phyloP scores from a whole-genome alignment of 2,113 vertebrate species.

The Talpa occidentalis region DNA sequence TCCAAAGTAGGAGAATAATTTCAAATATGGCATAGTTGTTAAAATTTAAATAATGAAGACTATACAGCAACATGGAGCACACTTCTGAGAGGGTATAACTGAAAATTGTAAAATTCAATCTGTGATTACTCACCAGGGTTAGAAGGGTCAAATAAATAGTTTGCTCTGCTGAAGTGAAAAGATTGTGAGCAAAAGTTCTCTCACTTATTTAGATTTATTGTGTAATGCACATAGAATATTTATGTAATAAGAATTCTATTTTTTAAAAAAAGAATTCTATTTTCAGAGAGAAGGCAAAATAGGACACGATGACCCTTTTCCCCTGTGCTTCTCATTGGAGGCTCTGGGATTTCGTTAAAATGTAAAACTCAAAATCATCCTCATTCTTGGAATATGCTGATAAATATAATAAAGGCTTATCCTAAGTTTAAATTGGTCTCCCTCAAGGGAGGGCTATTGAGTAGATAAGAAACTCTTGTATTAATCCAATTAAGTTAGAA shows the following conservation, averaged over 20 bases:
- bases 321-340: constrained; percentile 1
- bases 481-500: constrained; percentile 27
- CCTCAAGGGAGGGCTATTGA: background rate
- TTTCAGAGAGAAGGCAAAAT: constrained; percentile 63
- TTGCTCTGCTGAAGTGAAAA: background rate
- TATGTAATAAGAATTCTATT: constrained; percentile 62
- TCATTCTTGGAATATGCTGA: constrained; percentile 16
- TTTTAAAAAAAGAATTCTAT: constrained; percentile 54
- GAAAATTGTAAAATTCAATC: background rate
- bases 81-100: background rate
- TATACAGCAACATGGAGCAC: background rate
- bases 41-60: constrained; percentile 12
- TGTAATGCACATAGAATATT: constrained; percentile 49
- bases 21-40: background rate
- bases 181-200: constrained; percentile 10
- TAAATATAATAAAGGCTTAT: constrained; percentile 33
- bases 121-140: background rate
- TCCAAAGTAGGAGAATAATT: background rate
- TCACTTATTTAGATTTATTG: constrained; percentile 51
- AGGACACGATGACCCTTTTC: constrained; percentile 50
- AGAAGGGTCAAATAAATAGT: background rate
- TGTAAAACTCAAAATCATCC: constrained; percentile 34
- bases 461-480: background rate
- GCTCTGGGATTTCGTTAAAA: constrained; percentile 50
- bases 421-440: constrained; percentile 10